These are phyloP conservation scores for Atherinosoma microstoma DNA, from an alignment of 2,797 vertebrate species.

Conservation along the genomic window DNA sequence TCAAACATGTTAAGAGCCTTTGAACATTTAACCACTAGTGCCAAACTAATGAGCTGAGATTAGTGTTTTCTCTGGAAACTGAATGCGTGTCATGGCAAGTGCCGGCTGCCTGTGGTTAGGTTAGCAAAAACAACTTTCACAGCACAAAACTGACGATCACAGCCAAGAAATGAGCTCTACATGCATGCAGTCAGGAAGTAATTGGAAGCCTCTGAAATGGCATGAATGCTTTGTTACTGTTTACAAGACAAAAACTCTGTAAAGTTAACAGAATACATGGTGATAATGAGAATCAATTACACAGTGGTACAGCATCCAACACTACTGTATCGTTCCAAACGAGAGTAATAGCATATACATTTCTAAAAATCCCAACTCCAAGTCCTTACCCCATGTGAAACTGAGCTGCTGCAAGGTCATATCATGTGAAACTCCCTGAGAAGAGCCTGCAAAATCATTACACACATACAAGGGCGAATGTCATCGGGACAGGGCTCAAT, in stretches of 20 bases:
- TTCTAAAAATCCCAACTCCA: slow-evolving; percentile 8
- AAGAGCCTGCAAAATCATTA: slow-evolving; percentile 49
- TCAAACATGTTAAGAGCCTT: slow-evolving; percentile 25
- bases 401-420: slow-evolving; percentile 50
- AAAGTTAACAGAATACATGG: not conserved
- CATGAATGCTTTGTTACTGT: not conserved
- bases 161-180: slow-evolving; percentile 11
- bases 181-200: not conserved
- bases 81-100: slow-evolving; percentile 17
- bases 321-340: not conserved
- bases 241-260: not conserved
- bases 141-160: slow-evolving; percentile 19
- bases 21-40: slow-evolving; percentile 6
- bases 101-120: not conserved
- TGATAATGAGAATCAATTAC: not conserved
- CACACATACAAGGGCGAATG: slow-evolving; percentile 23
- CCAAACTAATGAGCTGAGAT: slow-evolving; percentile 35
- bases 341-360: too few species aligned
- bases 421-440: slow-evolving; percentile 9
- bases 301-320: not conserved
- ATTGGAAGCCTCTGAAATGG: slow-evolving; percentile 4
- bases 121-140: slow-evolving; percentile 16
- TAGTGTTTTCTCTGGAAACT: slow-evolving; percentile 1
- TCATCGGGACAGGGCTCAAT: slow-evolving; percentile 55
- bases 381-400: not conserved